Conservation (phyloP, 2,113 vertebrate species). For the Dipodomys spectabilis region DNA sequence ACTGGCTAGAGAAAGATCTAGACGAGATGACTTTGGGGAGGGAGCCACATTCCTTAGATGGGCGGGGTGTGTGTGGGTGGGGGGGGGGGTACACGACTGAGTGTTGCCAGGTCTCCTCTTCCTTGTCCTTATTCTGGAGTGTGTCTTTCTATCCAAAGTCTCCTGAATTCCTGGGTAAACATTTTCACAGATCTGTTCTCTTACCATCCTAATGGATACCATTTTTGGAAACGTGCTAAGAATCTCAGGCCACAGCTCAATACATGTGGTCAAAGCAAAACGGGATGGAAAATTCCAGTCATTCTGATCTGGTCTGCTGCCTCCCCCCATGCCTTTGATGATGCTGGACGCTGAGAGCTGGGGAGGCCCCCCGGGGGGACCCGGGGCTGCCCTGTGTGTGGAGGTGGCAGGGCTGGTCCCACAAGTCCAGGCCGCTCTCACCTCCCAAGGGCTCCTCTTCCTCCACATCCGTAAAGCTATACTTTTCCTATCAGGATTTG, state of each 20-base stretch:
- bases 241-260: slow-evolving; percentile 48
- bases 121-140: slow-evolving; percentile 75
- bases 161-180: slow-evolving; percentile 76
- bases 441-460: slow-evolving; percentile 77
- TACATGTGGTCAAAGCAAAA: slow-evolving; percentile 63
- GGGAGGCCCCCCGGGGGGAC: background rate
- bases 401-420: slow-evolving; percentile 3
- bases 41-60: slow-evolving; percentile 62
- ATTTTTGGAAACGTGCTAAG: slow-evolving; percentile 63
- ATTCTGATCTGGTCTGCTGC: slow-evolving; percentile 5
- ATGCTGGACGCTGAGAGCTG: background rate
- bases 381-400: background rate
- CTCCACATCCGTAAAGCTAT: slow-evolving; percentile 87
- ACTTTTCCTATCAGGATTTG: slow-evolving; percentile 85
- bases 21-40: slow-evolving; percentile 72
- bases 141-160: slow-evolving; percentile 80
- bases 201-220: slow-evolving; percentile 73
- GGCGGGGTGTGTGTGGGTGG: background rate
- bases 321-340: background rate
- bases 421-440: slow-evolving; percentile 50
- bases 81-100: background rate
- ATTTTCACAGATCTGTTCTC: slow-evolving; percentile 68
- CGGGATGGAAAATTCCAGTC: slow-evolving; percentile 66
- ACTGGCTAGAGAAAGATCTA: slow-evolving; percentile 83
- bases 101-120: slow-evolving; percentile 21